A percentile compares a stretch with the other conserved stretches of the same genome.
phyloP scores from a whole-genome alignment of 2,113 vertebrate genomes.

The Phycodurus eques region DNA sequence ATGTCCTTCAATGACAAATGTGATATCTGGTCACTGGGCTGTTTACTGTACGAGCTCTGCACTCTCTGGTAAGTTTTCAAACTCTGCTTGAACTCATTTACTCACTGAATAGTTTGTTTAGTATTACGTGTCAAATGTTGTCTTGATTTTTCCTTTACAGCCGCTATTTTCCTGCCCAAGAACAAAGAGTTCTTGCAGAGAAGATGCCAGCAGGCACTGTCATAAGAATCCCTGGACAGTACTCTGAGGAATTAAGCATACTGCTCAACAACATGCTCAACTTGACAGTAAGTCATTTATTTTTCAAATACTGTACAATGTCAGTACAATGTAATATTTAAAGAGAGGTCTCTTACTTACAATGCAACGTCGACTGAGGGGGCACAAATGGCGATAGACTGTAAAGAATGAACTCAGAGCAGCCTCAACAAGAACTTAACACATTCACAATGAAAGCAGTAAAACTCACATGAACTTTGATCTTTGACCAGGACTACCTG shows the following conservation, averaged over 20 bases:
- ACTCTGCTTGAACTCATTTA: neutral
- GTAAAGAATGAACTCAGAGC: slow-evolving; percentile 49
- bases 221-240: slow-evolving; percentile 87
- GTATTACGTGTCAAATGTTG: neutral
- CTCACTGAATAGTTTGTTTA: neutral
- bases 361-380: too few relatives aligned
- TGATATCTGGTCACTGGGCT: slow-evolving; percentile 96
- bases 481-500: slow-evolving; percentile 80
- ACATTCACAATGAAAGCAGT: neutral
- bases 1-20: slow-evolving; percentile 97
- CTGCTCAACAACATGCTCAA: slow-evolving; percentile 87
- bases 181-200: slow-evolving; percentile 86
- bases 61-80: slow-evolving; percentile 85
- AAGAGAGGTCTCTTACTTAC: slow-evolving; percentile 49
- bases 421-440: slow-evolving; percentile 41
- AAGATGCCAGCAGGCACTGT: slow-evolving; percentile 91
- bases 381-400: too few relatives aligned
- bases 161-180: slow-evolving; percentile 89
- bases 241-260: slow-evolving; percentile 84
- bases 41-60: slow-evolving; percentile 93
- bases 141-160: slow-evolving; percentile 58
- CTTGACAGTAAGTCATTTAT: slow-evolving; percentile 78
- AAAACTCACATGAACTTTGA: neutral
- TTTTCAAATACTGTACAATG: neutral
- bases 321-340: neutral